Base-by-base conservation (phyloP, 2,113 vertebrate species). In the Columba janthina region DNA sequence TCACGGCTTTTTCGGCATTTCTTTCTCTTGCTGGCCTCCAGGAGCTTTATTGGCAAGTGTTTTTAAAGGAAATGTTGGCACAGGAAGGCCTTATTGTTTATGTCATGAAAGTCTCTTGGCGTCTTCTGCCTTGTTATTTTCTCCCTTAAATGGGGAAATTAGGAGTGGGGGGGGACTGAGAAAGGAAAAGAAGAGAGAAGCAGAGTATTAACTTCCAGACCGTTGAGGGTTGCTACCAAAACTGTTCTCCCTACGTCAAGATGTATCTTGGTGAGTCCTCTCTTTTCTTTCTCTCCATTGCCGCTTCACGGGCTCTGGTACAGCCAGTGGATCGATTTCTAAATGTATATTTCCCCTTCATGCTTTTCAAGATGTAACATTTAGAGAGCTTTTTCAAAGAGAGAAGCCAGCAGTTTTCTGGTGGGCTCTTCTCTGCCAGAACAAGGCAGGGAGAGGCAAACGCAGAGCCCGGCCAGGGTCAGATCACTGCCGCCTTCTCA, bases 101-200 rank as follows among this genome's bases (percentile, higher is more conserved):
- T 96, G 96, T 96, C 94, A 96, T 95, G 94, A 96, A 97, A 96
- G 90, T 96, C 85, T 97, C 90, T 96, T 96, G 96, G 92, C 96
- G 15, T 96, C 89, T 95, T 96, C 95, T 96, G 92, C 96, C 88
- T 96, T 96, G 93, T 95, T 96, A 96, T 97, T 95, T 96, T 96
- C 96, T 97, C 64, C 94, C 94, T 94, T 93, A 92, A 96, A 95
- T 94, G 94, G 94, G 93, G 92, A 94, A 95, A 94, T 94, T 96
- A 80, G 64, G 91, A 81, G 84, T 54, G 73, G 78, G 94, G 90
- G 77, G 77, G 89, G 31, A 86, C 89, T 85, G 87, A 81, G 79
- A 92, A 79, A 93, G 71, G 57, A 79, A 81, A 84, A 95, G 75
- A 89, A 69, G 74, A 92, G 87, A 88, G 74, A 86, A 93, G 89